Evolutionary conservation across 2,888 invertebrate genomes (phyloP).

Genomic region (Drosophila putrida): DNA sequence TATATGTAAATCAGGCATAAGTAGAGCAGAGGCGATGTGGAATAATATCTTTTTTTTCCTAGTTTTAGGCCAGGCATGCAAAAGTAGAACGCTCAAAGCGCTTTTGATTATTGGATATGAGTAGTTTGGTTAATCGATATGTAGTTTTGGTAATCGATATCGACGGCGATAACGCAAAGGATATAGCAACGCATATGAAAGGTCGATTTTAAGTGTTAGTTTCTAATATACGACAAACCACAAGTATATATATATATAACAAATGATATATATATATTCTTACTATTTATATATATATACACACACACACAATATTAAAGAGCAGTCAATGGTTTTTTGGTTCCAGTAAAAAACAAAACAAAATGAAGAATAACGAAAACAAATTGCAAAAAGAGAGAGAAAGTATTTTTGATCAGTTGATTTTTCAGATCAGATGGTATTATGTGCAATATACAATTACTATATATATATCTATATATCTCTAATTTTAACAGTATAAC

Average conservation of each 20-base stretch:
- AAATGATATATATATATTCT: constrained; percentile 42
- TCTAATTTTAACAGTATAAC: constrained; percentile 27
- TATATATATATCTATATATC: constrained; percentile 23
- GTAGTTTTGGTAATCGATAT: constrained; percentile 19
- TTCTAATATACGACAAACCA: constrained; percentile 55
- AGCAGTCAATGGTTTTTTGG: constrained; percentile 79
- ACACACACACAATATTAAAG: constrained; percentile 57
- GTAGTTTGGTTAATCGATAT: constrained; percentile 31
- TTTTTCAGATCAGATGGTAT: constrained; percentile 31
- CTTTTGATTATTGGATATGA: constrained; percentile 65
- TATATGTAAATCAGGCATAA: constrained; percentile 38
- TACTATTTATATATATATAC: constrained; percentile 66
- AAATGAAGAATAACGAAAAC: constrained; percentile 15
- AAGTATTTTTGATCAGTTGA: constrained; percentile 38
- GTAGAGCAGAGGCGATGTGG: constrained; percentile 21
- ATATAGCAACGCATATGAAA: constrained; percentile 79
- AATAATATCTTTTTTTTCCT: constrained; percentile 60
- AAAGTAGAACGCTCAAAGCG: constrained; percentile 75
- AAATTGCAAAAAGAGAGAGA: constrained; percentile 12
- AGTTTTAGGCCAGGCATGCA: constrained; percentile 60
- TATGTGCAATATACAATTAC: constrained; percentile 61
- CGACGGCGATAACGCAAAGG: constrained; percentile 53
- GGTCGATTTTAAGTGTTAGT: constrained; percentile 76
- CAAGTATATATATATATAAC: constrained; percentile 32
- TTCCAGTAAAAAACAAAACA: constrained; percentile 52